Conservation (phyloP, 2,797 vertebrate species). For the Pseudochirops corinnae region DNA sequence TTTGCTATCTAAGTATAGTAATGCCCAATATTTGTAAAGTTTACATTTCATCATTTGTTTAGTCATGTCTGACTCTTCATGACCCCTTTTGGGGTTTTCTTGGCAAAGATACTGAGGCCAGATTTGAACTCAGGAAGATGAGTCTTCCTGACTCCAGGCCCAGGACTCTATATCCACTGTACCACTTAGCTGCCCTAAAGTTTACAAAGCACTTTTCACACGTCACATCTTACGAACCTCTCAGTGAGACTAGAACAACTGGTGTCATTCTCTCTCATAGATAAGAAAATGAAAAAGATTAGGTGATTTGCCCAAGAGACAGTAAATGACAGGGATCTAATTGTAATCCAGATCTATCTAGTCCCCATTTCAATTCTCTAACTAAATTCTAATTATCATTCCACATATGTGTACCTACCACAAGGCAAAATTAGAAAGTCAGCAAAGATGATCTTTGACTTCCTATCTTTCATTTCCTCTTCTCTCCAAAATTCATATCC, state of each 20-base stretch:
- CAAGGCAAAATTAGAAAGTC: background rate
- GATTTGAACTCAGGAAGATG: background rate
- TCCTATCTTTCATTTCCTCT: background rate
- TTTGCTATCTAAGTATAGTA: background rate
- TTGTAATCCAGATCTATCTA: background rate
- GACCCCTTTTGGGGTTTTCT: background rate
- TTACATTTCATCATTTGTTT: background rate
- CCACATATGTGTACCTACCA: background rate
- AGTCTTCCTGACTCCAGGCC: background rate
- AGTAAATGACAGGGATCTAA: background rate
- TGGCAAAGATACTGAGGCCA: background rate
- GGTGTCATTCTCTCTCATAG: background rate
- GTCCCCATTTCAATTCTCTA: background rate
- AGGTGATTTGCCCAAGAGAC: background rate
- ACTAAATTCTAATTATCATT: background rate
- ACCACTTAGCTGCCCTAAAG: background rate
- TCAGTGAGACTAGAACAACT: background rate
- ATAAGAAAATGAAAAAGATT: background rate
- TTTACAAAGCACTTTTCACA: background rate
- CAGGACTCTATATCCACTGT: background rate
- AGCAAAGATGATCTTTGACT: background rate
- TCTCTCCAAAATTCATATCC: background rate
- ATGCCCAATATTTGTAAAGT: background rate
- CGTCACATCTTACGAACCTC: background rate
- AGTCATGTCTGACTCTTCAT: background rate